phyloP scores from a whole-genome alignment of 2,113 vertebrate species.

The Danionella cerebrum region DNA sequence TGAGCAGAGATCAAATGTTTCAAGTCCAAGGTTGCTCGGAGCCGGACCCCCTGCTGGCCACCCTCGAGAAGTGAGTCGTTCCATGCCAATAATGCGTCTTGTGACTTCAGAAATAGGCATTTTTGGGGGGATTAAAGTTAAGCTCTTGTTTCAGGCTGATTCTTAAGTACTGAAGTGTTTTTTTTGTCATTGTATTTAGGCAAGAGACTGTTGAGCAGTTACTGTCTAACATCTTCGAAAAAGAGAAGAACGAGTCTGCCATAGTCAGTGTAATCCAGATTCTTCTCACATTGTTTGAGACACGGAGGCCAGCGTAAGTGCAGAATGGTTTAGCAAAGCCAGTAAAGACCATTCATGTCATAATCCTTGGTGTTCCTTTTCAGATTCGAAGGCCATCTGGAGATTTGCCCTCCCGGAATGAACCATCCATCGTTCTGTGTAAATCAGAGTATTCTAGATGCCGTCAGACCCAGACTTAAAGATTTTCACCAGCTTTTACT shows the following conservation, averaged over 20 bases:
- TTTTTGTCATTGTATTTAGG: constrained; percentile 53
- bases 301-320: constrained; percentile 88
- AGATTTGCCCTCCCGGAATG: constrained; percentile 88
- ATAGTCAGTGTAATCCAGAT: constrained; percentile 98
- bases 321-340: too few relatives aligned
- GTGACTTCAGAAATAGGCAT: not conserved
- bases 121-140: not conserved
- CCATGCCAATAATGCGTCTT: not conserved
- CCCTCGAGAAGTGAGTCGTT: constrained; percentile 84
- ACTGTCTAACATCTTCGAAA: constrained; percentile 90
- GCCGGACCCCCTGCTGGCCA: constrained; percentile 90
- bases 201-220: constrained; percentile 95
- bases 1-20: constrained; percentile 98
- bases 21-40: constrained; percentile 92
- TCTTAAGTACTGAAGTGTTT: not conserved
- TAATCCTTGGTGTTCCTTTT: not conserved
- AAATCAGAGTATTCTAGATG: constrained; percentile 91
- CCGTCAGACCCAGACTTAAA: constrained; percentile 85
- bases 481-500: constrained; percentile 93
- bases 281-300: constrained; percentile 91
- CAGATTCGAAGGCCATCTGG: constrained; percentile 95
- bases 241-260: constrained; percentile 93
- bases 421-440: constrained; percentile 84
- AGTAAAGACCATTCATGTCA: not conserved
- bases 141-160: not conserved